Base-by-base conservation (phyloP, 2,888 invertebrate genomes). In the Gnatocerus cornutus region DNA sequence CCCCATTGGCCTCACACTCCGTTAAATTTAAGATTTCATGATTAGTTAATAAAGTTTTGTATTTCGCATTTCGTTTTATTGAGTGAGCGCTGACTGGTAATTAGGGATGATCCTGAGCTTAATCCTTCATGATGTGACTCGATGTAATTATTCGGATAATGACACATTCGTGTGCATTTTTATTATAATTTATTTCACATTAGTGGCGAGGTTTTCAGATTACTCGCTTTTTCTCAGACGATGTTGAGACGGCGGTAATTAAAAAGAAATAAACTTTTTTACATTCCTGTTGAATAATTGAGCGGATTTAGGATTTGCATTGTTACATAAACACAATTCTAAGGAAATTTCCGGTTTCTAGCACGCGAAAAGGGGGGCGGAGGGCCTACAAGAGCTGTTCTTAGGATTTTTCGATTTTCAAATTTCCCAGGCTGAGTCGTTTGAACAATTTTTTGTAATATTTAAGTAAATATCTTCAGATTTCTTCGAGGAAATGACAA, bases 1-100 rank as follows among this genome's bases (percentile, higher is more conserved):
- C 84, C 86, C 48, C 87, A 89, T 71, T 94, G 94, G 94, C 94
- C 94, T 0, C 90, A 78, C 75, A 76, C 83, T 61, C 83, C 83
- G 10, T 71, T 83, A 58, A 81, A 79, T 59, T 68, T 81, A 56
- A 75, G 75, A 71, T 73, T 74, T 61, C 39, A 70, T 63, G 41
- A 67, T 46, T 62, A 33, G 37, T 62, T 33, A 62, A 56, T 55
- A 50, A 68, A 68, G 39, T 39, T 62, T 58, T n/a, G 53, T 37
- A 63, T 58, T 56, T 55, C 48, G 46, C 14, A 63, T 68, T 53
- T 56, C 16, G 39, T 56, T 68, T 61, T 53, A 64, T 48, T 52
- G 39, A 21, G 27, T 7, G 45, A 9, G 33, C 50, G 46, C 27
- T 37, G 46, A 62, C 48, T 37, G 45, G 48, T 65, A 66, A 66